Conservation (phyloP, 2,888 invertebrate genomes). For the Drosophila pegasa region DNA sequence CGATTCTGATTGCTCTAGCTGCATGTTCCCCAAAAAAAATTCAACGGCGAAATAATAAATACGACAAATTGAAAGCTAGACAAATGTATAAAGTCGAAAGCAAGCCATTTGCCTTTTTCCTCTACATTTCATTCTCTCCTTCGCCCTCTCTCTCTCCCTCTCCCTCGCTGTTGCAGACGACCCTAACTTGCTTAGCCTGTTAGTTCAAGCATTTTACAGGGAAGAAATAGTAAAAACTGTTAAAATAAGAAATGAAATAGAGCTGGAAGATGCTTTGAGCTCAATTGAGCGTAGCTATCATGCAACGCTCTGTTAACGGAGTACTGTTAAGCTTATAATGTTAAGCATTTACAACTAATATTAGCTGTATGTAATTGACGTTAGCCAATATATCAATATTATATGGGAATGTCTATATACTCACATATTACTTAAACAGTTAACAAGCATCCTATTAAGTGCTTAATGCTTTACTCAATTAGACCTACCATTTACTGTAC, state of each 20-base stretch:
- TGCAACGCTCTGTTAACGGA: neutral
- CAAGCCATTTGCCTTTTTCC: neutral
- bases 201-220: neutral
- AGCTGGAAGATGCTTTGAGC: neutral
- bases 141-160: neutral
- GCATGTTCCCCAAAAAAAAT: constrained; percentile 42
- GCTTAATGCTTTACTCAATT: too few relatives aligned
- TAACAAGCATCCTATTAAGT: too few relatives aligned
- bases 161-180: neutral
- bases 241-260: neutral
- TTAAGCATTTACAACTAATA: neutral
- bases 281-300: neutral
- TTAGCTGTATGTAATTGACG: neutral
- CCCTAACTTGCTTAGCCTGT: neutral
- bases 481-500: too few relatives aligned
- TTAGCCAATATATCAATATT: too few relatives aligned
- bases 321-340: neutral
- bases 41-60: constrained; percentile 28
- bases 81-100: constrained; percentile 9
- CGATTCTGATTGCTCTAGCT: constrained; percentile 14
- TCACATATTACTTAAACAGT: too few relatives aligned
- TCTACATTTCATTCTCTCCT: too few relatives aligned
- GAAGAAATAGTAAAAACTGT: neutral
- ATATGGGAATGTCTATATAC: too few relatives aligned
- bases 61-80: constrained; percentile 11